These are phyloP conservation scores for Avahi laniger DNA, from an alignment of 2,797 vertebrate genomes.

Conservation along the genomic window DNA sequence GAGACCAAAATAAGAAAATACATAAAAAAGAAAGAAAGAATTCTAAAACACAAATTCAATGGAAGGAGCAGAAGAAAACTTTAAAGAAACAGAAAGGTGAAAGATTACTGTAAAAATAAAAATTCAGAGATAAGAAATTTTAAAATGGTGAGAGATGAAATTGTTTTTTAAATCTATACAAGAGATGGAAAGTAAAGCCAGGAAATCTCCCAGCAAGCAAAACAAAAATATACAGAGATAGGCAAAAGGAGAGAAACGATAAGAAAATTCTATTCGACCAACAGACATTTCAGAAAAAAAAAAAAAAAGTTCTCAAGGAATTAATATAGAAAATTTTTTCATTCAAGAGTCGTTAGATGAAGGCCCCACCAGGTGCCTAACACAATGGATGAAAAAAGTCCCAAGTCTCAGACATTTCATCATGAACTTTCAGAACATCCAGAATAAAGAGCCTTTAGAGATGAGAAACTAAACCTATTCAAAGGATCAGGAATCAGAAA, in stretches of 20 bases:
- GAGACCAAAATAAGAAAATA: background rate
- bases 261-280: background rate
- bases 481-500: background rate
- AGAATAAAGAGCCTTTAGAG: background rate
- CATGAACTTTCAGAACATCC: background rate
- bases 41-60: background rate
- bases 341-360: background rate
- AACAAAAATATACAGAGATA: background rate
- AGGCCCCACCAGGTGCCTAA: background rate
- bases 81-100: conserved; percentile 17
- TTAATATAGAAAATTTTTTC: background rate
- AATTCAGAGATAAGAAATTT: background rate
- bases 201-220: background rate
- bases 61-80: background rate
- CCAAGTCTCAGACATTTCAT: background rate
- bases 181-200: background rate
- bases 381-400: background rate
- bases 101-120: background rate
- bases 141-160: background rate
- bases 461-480: background rate
- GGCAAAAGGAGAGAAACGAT: background rate
- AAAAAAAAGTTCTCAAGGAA: background rate
- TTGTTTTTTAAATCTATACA: background rate
- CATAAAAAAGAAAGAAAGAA: background rate
- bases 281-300: background rate